These are phyloP conservation scores for Sceloporus tristichus DNA, from an alignment of 2,113 vertebrate species.

Conservation along the genomic window DNA sequence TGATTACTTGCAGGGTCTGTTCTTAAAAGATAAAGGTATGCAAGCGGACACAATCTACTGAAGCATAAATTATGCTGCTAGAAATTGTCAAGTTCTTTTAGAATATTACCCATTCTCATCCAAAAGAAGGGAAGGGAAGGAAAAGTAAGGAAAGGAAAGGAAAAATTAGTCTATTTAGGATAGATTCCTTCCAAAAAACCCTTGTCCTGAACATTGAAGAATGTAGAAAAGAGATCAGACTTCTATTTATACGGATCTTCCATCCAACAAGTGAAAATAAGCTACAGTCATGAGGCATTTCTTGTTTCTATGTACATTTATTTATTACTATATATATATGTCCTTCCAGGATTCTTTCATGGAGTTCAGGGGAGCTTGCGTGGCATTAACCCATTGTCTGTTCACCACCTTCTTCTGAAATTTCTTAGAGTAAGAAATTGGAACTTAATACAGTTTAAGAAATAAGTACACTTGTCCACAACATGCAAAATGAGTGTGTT, in stretches of 20 bases:
- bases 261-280: background rate
- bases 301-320: background rate
- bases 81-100: conserved; percentile 57
- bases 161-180: too few relatives aligned
- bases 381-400: background rate
- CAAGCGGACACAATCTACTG: conserved; percentile 75
- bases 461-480: too few relatives aligned
- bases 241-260: conserved; percentile 55
- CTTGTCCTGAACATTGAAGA: conserved; percentile 23
- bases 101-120: conserved; percentile 50
- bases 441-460: too few relatives aligned
- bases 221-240: conserved; percentile 47
- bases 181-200: conserved; percentile 46
- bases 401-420: too few relatives aligned
- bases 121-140: conserved; percentile 35
- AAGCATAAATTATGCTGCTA: conserved; percentile 75
- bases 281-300: background rate
- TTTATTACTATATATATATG: too few relatives aligned
- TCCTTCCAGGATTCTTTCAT: background rate
- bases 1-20: conserved; percentile 60
- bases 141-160: too few relatives aligned
- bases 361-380: background rate
- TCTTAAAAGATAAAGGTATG: conserved; percentile 67
- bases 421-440: too few relatives aligned
- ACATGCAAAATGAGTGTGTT: too few relatives aligned